Evolutionary conservation across 2,797 vertebrate species (phyloP).

Genomic region (Gymnoscopelus microlampas): DNA sequence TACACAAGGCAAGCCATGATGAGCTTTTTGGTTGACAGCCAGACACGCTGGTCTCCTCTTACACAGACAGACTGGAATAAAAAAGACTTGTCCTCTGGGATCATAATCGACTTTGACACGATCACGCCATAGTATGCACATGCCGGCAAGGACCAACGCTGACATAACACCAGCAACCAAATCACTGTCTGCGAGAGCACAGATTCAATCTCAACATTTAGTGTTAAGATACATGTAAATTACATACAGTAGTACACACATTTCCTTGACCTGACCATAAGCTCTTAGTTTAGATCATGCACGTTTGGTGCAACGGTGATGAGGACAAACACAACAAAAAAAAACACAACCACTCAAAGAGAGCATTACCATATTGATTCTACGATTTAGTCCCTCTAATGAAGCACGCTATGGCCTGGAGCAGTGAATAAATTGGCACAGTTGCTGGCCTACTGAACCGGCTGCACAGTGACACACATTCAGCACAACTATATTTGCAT

Average conservation of each 20-base stretch:
- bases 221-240: too few species aligned
- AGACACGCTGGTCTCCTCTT: not conserved
- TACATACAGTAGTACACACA: too few species aligned
- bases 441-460: conserved; percentile 36
- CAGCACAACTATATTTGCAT: conserved; percentile 1
- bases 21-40: not conserved
- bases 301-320: not conserved
- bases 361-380: conserved; percentile 27
- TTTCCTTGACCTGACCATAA: not conserved
- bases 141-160: conserved; percentile 1
- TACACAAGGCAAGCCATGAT: too few species aligned
- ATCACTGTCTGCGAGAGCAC: not conserved
- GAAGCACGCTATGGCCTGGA: conserved; percentile 42
- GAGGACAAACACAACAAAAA: not conserved
- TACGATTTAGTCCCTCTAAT: conserved; percentile 22
- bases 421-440: conserved; percentile 42
- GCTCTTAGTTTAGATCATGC: not conserved
- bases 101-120: conserved; percentile 33
- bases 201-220: not conserved
- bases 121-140: conserved; percentile 14
- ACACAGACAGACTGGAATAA: conserved; percentile 8
- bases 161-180: not conserved
- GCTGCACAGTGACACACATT: conserved; percentile 57
- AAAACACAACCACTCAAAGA: not conserved
- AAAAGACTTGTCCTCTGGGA: conserved; percentile 13